phyloP scores from a whole-genome alignment of 1,140 invertebrate species.

The Chironomus striatipennis region DNA sequence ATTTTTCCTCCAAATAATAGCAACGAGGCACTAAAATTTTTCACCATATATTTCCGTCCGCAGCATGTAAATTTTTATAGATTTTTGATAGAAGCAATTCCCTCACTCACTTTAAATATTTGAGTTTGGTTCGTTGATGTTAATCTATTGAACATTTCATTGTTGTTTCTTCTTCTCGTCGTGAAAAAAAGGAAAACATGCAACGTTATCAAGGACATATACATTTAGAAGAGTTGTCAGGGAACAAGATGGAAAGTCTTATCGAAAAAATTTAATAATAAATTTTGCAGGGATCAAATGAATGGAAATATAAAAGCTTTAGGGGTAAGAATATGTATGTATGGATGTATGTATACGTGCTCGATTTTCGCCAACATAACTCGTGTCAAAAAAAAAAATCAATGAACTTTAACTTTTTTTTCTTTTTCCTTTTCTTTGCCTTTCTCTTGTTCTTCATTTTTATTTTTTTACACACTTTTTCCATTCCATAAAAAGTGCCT shows the following conservation, averaged over 20 bases:
- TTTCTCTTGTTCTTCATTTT: neutral
- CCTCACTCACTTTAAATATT: no score
- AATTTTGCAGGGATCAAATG: constrained; percentile 12
- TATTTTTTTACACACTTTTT: neutral
- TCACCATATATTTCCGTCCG: no score
- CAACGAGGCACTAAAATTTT: no score
- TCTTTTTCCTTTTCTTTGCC: neutral
- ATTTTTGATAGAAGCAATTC: no score
- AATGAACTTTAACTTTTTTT: constrained; percentile 12
- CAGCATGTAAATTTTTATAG: no score
- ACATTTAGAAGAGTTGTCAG: neutral
- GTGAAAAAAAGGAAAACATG: neutral
- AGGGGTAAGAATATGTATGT: neutral
- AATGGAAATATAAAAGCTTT: constrained; percentile 7
- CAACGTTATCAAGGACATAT: neutral
- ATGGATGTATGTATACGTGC: neutral
- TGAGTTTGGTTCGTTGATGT: neutral
- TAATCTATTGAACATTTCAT: neutral
- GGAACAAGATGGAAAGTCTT: neutral
- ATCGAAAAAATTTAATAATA: constrained; percentile 15
- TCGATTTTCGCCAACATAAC: neutral
- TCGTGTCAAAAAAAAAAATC: constrained; percentile 12
- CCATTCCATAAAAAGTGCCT: neutral
- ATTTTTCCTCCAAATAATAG: no score
- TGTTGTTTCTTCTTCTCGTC: neutral